Conservation (phyloP, 2,797 vertebrate species). For the Lithobates pipiens region DNA sequence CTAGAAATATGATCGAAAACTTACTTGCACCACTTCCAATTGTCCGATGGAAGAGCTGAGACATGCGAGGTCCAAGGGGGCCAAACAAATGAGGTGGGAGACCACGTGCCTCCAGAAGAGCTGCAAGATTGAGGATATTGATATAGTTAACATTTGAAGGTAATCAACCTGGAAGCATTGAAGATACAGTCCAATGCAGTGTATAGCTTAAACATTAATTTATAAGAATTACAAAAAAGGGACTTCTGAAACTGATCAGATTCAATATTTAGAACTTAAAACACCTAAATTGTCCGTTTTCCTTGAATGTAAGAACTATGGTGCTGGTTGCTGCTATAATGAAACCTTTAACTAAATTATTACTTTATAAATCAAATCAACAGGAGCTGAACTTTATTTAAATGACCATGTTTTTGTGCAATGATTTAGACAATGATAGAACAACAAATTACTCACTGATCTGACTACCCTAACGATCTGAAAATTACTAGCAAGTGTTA, state of each 20-base stretch:
- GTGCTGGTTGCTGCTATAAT: too few species aligned
- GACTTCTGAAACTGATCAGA: too few species aligned
- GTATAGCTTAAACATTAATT: background rate
- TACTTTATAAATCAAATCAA: too few species aligned
- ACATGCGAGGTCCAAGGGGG: conserved; percentile 97
- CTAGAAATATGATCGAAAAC: conserved; percentile 61
- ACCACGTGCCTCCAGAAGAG: conserved; percentile 95
- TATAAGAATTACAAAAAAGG: too few species aligned
- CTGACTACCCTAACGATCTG: background rate
- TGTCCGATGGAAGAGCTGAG: conserved; percentile 98
- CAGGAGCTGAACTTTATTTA: too few species aligned
- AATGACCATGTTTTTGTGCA: too few species aligned
- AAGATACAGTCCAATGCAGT: background rate
- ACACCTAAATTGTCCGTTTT: too few species aligned
- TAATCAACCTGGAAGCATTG: background rate
- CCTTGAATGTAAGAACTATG: too few species aligned
- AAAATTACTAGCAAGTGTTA: background rate
- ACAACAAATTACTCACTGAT: too few species aligned
- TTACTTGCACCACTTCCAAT: conserved; percentile 99
- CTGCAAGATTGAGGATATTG: conserved; percentile 69
- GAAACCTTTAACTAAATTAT: too few species aligned
- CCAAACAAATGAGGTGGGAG: conserved; percentile 99
- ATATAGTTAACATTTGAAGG: background rate
- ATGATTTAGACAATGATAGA: too few species aligned
- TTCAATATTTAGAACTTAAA: too few species aligned